Evolutionary conservation across 2,113 vertebrate species (phyloP).

Genomic region (Speoplatyrhinus poulsoni): DNA sequence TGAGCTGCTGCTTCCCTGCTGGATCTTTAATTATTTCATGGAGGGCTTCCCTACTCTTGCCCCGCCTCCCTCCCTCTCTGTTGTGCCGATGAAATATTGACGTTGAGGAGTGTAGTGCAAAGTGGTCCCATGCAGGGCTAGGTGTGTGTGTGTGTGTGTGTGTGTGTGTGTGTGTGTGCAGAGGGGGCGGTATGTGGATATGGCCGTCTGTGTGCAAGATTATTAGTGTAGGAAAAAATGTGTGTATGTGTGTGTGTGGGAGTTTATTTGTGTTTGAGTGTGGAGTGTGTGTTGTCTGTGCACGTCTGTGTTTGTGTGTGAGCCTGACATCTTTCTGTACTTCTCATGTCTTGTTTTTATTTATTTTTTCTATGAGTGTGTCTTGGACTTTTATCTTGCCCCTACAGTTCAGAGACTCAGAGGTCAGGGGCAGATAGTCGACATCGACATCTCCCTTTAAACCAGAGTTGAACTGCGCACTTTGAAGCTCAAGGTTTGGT

Average conservation of each 20-base stretch:
- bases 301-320: neutral
- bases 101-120: slow-evolving; percentile 70
- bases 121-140: slow-evolving; percentile 66
- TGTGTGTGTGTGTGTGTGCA: slow-evolving; percentile 13
- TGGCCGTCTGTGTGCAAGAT: slow-evolving; percentile 2
- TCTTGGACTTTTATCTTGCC: slow-evolving; percentile 42
- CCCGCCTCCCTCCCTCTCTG: slow-evolving; percentile 67
- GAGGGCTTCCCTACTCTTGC: slow-evolving; percentile 68
- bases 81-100: slow-evolving; percentile 79
- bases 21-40: slow-evolving; percentile 79
- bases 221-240: slow-evolving; percentile 12
- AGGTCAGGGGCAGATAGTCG: slow-evolving; percentile 36
- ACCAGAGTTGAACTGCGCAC: slow-evolving; percentile 10
- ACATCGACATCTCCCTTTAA: slow-evolving; percentile 29
- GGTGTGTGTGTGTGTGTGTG: slow-evolving; percentile 12
- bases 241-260: neutral
- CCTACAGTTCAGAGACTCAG: slow-evolving; percentile 31
- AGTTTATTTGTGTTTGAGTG: neutral
- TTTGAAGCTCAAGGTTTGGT: slow-evolving; percentile 26
- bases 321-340: slow-evolving; percentile 9
- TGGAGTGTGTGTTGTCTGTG: neutral
- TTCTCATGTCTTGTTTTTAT: slow-evolving; percentile 21
- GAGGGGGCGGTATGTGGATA: neutral
- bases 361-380: slow-evolving; percentile 33
- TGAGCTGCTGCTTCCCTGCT: slow-evolving; percentile 71